Percentiles rank a stretch among this genome's conserved stretches.
These are phyloP conservation scores for Cylloceria caligata DNA, from an alignment of 2,888 invertebrate genomes.

Conservation along the genomic window DNA sequence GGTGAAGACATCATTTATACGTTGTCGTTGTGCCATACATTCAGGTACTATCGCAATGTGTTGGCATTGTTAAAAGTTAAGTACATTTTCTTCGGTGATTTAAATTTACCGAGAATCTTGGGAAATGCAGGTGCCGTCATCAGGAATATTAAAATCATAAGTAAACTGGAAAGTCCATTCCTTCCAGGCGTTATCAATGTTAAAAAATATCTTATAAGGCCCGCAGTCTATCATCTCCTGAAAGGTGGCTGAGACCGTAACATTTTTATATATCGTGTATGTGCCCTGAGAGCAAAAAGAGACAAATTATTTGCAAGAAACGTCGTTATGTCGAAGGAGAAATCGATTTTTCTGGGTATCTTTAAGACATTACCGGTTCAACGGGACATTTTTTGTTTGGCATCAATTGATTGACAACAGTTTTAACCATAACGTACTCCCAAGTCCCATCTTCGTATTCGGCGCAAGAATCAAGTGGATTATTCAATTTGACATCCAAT, in stretches of 20 bases:
- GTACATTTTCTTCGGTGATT: too few species aligned
- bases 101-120: background rate
- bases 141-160: background rate
- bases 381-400: background rate
- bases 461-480: background rate
- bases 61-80: too few species aligned
- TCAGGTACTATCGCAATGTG: too few species aligned
- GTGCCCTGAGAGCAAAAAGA: background rate
- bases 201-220: background rate
- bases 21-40: too few species aligned
- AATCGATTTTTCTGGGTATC: background rate
- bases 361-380: background rate
- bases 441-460: background rate
- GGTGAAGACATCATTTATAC: too few species aligned
- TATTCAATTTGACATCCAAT: background rate
- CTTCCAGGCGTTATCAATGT: background rate
- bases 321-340: background rate
- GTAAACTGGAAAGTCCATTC: background rate
- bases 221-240: background rate
- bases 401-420: background rate
- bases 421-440: background rate
- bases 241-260: background rate
- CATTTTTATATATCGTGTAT: background rate
- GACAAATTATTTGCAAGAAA: background rate
- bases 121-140: background rate